Base-by-base conservation (phyloP, 2,797 vertebrate genomes). In the Melanotaenia trifasciata region DNA sequence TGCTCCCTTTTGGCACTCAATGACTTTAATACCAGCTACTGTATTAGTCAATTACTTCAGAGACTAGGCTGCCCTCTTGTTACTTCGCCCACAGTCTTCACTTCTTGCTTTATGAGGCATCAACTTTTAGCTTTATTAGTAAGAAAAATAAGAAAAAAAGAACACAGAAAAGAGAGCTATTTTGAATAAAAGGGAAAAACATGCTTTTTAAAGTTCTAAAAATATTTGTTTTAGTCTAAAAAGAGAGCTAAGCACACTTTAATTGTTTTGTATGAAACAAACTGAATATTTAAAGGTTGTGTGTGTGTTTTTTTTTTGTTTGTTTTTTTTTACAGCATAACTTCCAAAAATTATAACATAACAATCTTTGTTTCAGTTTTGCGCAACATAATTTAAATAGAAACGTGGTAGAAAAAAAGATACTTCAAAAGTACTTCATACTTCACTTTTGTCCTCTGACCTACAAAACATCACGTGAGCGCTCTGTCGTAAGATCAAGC, bases 31-130 rank as follows among this genome's bases (percentile, higher is more conserved):
- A 98, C 97, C 95, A 91, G 87, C 96, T 95, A 97, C 96, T 96
- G 97, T 98, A 98, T 99, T 98, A 99, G 97, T 97, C 97, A 98
- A 98, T 98, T 97, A 97, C 96, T 94, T 96, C 95, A 97, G 96
- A 98, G 96, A 96, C 95, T 89, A 81, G 94, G 93, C 95, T 96
- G 94, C 93, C 91, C 90, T 84, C 90, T 85, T 58, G 62, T 81
- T 89, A 88, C 89, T 86, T 84, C 83, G 83, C 70, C 70, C 73
- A 62, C 79, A 78, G 78, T 67, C 76, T 84, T 62, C 62, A 64
- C 78, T 74, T 38, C 57, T 54, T 76, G 72, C 67, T 84, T 51
- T 81, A 88, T 72, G 71, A 80, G 38, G 78, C 84, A 81, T 75
- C n/a, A 18, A 70, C 74, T 85, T 89, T 89, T 81, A 72, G 53